Evolutionary conservation across 1,140 invertebrate species (phyloP), one percentile per base, ranked within the genome.

Genomic region (Aradophagus sp.): DNA sequence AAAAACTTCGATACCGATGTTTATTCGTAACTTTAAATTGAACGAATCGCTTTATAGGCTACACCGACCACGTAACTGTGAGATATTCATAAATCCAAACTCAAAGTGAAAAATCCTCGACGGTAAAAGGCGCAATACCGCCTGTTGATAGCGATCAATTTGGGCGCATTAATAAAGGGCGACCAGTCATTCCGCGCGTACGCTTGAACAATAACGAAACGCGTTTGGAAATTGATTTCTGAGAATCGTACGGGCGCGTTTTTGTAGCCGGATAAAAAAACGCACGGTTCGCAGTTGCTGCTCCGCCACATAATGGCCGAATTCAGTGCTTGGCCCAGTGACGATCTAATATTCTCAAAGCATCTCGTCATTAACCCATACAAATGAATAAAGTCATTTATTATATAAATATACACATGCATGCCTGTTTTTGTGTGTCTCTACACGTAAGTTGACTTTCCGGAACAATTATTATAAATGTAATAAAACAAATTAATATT

Each of bases 111-210:
- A 47, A 56, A 56, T 16, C 15, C 29, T 42, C 20, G 5, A 52
- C 15, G 8, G 20, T 2, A n/a, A 20, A 14, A 14, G 26, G 44
- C 35, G 3, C 38, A 44, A 39, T 35, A 55, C 59, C 48, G 59
- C 59, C 59, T 62, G 58, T 62, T 62, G 59, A 63, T 63, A 63
- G 48, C n/a, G 47, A 63, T 55, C 59, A 53, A 53, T 63, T 63
- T 55, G 27, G 15, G 32, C 32, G 48, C 41, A 63, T 55, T 63
- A 53, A 53, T 63, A 63, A 63, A 63, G 59, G 39, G 41, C 47
- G 48, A 55, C 59, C 41, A 63, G 59, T 63, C 59, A 63, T 63
- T 52, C 58, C 26, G 39, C 31, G 47, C 32, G 32, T 38, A 53
- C 48, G 31, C 20, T 45, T 32, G 47, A 53, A 53, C 32, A 55